Conservation (phyloP, 2,113 vertebrate species). For the Albula goreensis region DNA sequence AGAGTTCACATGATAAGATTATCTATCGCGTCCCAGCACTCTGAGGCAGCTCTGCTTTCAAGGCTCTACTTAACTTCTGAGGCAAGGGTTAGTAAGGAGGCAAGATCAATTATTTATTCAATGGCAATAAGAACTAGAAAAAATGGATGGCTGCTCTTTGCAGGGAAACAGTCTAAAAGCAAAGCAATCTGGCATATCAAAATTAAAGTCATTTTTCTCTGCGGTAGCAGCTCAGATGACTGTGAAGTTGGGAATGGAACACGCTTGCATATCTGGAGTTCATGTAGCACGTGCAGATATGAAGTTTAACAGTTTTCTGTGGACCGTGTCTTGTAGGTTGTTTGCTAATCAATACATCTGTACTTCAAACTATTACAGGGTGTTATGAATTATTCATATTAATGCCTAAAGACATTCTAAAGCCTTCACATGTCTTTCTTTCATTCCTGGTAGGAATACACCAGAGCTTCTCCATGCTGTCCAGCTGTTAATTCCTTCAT, state of each 20-base stretch:
- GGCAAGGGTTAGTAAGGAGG: not conserved
- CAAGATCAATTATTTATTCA: slow-evolving; percentile 36
- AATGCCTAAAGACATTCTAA: not conserved
- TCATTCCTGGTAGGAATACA: not conserved
- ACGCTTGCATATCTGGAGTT: not conserved
- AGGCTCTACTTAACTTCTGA: slow-evolving; percentile 19
- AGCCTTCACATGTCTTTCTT: not conserved
- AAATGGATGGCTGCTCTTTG: not conserved
- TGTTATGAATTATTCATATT: not conserved
- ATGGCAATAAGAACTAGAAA: slow-evolving; percentile 4
- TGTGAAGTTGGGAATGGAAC: not conserved
- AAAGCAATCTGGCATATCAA: not conserved
- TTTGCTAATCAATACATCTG: not conserved
- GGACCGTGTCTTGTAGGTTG: too few relatives aligned
- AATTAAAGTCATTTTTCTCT: not conserved
- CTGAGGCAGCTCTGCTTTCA: slow-evolving; percentile 16
- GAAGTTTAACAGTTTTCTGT: not conserved
- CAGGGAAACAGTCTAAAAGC: not conserved
- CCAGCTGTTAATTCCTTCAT: not conserved
- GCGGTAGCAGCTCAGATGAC: not conserved
- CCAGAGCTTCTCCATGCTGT: not conserved
- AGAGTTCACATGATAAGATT: slow-evolving; percentile 63
- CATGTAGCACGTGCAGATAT: not conserved
- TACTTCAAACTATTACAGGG: not conserved
- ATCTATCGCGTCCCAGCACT: slow-evolving; percentile 37